Percentiles rank a stretch among this genome's conserved stretches.
phyloP scores from a whole-genome alignment of 1,140 invertebrate species.

The Drosophila nebulosa region DNA sequence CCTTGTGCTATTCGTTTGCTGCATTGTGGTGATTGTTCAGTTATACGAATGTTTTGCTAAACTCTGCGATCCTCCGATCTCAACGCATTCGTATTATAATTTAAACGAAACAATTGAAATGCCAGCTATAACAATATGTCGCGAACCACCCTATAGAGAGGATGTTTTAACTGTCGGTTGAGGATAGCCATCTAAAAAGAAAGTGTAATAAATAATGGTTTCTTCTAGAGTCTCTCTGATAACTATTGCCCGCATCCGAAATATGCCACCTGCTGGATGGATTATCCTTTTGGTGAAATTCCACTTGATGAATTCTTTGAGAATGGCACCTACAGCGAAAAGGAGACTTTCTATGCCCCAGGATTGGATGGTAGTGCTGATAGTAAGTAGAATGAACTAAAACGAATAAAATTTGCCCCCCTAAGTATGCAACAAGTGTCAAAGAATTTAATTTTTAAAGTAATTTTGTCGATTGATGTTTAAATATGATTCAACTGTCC shows the following conservation, averaged over 20 bases:
- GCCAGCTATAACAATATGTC: slow-evolving; percentile 85
- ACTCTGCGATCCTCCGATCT: slow-evolving; percentile 83
- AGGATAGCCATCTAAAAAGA: not conserved
- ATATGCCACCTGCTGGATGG: slow-evolving; percentile 82
- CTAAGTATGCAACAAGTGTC: no score
- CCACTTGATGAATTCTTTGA: slow-evolving; percentile 82
- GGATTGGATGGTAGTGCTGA: slow-evolving; percentile 44
- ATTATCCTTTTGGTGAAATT: slow-evolving; percentile 82
- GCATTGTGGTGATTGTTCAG: slow-evolving; percentile 80
- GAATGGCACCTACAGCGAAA: slow-evolving; percentile 82
- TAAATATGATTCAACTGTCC: no score
- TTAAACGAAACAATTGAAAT: slow-evolving; percentile 84
- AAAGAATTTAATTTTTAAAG: no score
- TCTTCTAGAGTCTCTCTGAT: slow-evolving; percentile 47
- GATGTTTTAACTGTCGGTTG: slow-evolving; percentile 82
- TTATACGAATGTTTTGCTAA: slow-evolving; percentile 83
- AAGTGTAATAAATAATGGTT: no score
- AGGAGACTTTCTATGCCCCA: slow-evolving; percentile 75
- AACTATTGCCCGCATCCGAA: slow-evolving; percentile 80
- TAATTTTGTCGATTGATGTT: no score
- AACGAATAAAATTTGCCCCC: no score
- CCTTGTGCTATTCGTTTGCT: slow-evolving; percentile 69
- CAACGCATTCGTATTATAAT: slow-evolving; percentile 84
- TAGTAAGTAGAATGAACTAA: slow-evolving; percentile 35
- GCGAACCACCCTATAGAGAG: slow-evolving; percentile 84